Evolutionary conservation across 2,113 vertebrate genomes (phyloP), one percentile per base, ranked within the genome.

Genomic region (Campylomormyrus tamandua): DNA sequence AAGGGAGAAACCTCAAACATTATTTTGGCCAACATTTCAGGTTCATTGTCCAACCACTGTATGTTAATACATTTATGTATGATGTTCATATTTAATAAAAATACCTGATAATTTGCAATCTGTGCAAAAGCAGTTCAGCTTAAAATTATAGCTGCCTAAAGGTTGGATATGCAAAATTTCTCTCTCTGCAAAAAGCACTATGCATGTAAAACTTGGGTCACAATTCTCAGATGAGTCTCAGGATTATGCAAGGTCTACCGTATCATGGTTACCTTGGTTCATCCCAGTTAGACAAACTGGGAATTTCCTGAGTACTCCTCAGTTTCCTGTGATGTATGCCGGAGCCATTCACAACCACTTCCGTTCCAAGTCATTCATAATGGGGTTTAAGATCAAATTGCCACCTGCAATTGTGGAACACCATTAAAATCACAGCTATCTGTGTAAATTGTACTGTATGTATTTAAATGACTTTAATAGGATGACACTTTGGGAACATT

Each of bases 71-170:
- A n/a, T 62, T 62, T 62, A n/a, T 62, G 24, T 62, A 66, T 27
- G 58, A 52, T 56, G 48, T 39, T 24, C 70, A 87, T 39, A 62
- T 27, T 1, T n/a, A 62, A 62, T 62, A 9, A 35, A 31, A 50
- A 39, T 48, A 50, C 5, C 48, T 49, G 10, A 49, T 31, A 86
- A 89, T 87, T 27, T 62, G 90, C 89, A 92, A 90, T 52, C 24
- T 58, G 66, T 86, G 27, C 77, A 90, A 90, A 91, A 42, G 56
- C n/a, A 48, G 13, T n/a, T 35, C 7, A 31, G 27, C 45, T 80
- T 74, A 24, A 80, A 15, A 27, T 52, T 31, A 83, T 10, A 89
- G 48, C 70, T 89, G 70, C 31, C 88, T 80, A 42, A 7, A 11
- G 45, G 13, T 21, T 77, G 88, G 27, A 53, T 80, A 13, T 77